Base-by-base conservation (phyloP, 2,888 invertebrate species). In the Drosophila setosimentum region DNA sequence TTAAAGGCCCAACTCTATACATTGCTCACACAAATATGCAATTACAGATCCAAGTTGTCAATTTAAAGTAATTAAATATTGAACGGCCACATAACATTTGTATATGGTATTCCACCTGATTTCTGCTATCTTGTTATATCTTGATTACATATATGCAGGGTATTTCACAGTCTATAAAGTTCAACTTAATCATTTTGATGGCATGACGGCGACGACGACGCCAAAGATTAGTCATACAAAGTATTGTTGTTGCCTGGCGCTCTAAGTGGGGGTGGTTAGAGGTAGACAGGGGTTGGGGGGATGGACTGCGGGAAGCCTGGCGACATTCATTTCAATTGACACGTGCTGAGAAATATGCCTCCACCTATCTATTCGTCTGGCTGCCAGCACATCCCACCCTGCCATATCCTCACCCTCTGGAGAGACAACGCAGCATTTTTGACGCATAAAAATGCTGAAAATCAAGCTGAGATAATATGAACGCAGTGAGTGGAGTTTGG, bases 251-350 rank as follows among this genome's bases (percentile, higher is more conserved):
- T 76, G 76, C 64, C 69, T 58, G 54, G 30, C 49, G 61, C 49
- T 55, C 35, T n/a, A 21, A 45, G 63, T 50, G 64, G 62, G 37
- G 62, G 33, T 37, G 50, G 40, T 42, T 24, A 27, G 57, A n/a
- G 50, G 32, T 48, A 27, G 53, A 8, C 62, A 29, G 29, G 63
- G 42, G 40, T 11, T 27, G 59, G 73, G 58, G 55, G 59, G 64
- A 16, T 35, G 87, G 77, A 80, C 84, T 66, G 81, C 69, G 80
- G 79, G 82, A 75, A 66, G 90, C 77, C 83, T 61, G 82, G 86
- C 83, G 80, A 91, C 91, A 89, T 85, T 91, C 91, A 91, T 91
- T 89, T 89, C 89, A 91, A 91, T 89, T 91, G 89, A 89, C 89
- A 89, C 89, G 91, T 89, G 89, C 89, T 91, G 68, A 75, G 74